Evolutionary conservation across 2,797 vertebrate genomes (phyloP), one percentile per base, ranked within the genome.

Genomic region (Phrynocephalus forsythii): DNA sequence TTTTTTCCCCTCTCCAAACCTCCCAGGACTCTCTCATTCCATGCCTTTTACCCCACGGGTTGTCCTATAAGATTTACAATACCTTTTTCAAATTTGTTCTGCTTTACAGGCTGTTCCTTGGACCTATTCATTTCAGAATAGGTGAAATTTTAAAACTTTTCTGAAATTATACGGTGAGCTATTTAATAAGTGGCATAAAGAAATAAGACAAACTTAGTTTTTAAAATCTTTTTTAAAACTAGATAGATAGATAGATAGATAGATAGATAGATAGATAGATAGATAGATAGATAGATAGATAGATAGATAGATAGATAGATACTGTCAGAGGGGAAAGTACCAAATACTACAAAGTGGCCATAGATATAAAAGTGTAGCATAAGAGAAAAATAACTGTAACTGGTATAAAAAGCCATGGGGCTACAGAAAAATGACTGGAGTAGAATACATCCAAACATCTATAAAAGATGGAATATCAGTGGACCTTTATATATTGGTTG

Each of bases 11-110:
- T 63, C 38, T 10, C 44, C 38, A 82, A 11, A 76, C 83, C 30
- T 52, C 26, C 0, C 3, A 88, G 88, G 24, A 78, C 79, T 82
- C 83, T 87, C 89, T 68, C 3, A 83, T 90, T 88, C 92, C 50
- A 80, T 72, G 92, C 30, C 24, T 91, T 87, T 87, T 66, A 48
- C 89, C 92, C 92, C 86, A 91, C 84, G 77, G 79, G 10, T 6
- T 60, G 15, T 71, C 63, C 91, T 72, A 89, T 52, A 91, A 92
- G 72, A 86, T 92, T 92, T 91, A 26, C 92, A 80, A 85, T 22
- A 77, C 26, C 85, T 87, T 80, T 75, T 63, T 71, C 50, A 66
- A 93, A 16, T 0, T 0, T 86, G 79, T 5, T 78, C 33, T 16
- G 76, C 89, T 92, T 93, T 87, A 22, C 69, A 88, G 68, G 44